These are phyloP conservation scores for Leptonema lineaticorne DNA, from an alignment of 1,140 invertebrate species.

Conservation along the genomic window DNA sequence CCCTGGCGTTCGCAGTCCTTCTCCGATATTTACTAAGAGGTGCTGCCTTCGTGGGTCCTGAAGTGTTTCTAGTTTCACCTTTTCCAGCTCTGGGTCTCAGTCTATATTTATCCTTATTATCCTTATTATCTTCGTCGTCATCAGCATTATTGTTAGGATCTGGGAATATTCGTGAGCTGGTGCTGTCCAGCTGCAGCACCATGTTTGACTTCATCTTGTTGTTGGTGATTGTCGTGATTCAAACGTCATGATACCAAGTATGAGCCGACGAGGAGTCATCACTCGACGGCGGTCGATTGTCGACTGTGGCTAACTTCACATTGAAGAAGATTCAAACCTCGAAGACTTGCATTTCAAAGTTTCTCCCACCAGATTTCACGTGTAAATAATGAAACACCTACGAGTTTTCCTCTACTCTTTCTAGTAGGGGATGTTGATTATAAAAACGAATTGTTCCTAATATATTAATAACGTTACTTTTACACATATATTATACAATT, in stretches of 20 bases:
- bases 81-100: slow-evolving; percentile 50
- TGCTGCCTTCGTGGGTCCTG: slow-evolving; percentile 52
- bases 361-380: too few relatives aligned
- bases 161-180: slow-evolving; percentile 20
- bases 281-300: background rate
- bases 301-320: too few relatives aligned
- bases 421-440: too few relatives aligned
- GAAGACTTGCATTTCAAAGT: too few relatives aligned
- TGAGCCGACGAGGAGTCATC: background rate
- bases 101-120: slow-evolving; percentile 47
- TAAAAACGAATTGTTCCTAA: too few relatives aligned
- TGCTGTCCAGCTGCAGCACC: slow-evolving; percentile 22
- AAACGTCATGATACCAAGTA: background rate
- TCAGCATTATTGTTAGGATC: slow-evolving; percentile 36
- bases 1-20: slow-evolving; percentile 85
- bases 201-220: slow-evolving; percentile 32
- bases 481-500: too few relatives aligned
- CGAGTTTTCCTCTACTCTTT: too few relatives aligned
- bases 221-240: background rate
- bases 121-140: slow-evolving; percentile 48
- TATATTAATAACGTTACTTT: too few relatives aligned
- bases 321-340: too few relatives aligned
- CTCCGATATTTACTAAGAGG: slow-evolving; percentile 87
- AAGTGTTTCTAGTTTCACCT: slow-evolving; percentile 42
- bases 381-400: too few relatives aligned